Evolutionary conservation across 2,888 invertebrate genomes (phyloP).

Genomic region (Lacanobia oleracea): DNA sequence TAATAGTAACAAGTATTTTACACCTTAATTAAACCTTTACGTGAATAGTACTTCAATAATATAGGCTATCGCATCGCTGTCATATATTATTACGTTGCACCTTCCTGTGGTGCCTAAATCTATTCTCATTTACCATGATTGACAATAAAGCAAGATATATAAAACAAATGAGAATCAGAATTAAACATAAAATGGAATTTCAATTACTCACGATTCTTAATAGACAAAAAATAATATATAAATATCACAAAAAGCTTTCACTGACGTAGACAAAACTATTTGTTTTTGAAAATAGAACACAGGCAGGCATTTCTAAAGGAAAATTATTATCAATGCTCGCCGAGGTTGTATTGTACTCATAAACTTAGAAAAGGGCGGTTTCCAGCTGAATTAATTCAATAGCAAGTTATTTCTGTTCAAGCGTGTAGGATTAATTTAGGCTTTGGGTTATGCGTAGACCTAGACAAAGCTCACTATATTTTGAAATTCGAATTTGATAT

Average conservation of each 20-base stretch:
- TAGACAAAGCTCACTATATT: not conserved
- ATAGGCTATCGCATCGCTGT: no score
- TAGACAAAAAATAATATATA: not conserved
- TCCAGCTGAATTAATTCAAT: slow-evolving; percentile 26
- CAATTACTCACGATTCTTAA: not conserved
- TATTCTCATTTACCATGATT: no score
- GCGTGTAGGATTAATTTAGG: slow-evolving; percentile 12
- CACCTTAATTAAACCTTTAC: not conserved
- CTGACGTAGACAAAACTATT: not conserved
- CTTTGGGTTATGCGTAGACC: not conserved
- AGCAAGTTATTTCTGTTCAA: slow-evolving; percentile 29
- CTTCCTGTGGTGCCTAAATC: no score
- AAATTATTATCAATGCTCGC: slow-evolving; percentile 19
- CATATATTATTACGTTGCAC: no score
- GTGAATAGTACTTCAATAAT: no score
- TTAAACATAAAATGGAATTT: not conserved
- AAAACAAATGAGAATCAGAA: not conserved
- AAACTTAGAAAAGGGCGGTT: slow-evolving; percentile 16
- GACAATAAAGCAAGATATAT: no score
- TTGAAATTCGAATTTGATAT: not conserved
- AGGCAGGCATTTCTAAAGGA: not conserved
- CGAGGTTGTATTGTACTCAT: slow-evolving; percentile 1
- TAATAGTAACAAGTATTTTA: not conserved
- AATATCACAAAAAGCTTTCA: not conserved
- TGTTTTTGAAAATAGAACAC: not conserved